phyloP scores from a whole-genome alignment of 2,113 vertebrate species.

The Equus quagga region DNA sequence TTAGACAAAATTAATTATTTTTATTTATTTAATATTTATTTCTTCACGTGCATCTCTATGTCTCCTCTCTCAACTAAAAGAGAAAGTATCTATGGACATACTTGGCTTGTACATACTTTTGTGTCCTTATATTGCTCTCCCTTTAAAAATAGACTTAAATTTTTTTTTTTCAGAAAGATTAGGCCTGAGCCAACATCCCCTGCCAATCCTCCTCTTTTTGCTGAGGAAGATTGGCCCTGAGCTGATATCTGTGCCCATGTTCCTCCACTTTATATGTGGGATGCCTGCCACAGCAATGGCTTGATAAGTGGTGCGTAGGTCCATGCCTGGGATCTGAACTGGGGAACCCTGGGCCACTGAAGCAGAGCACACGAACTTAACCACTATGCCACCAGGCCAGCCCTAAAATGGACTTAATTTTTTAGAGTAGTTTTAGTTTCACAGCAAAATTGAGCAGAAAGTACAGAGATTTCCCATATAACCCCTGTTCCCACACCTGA shows the following conservation, averaged over 20 bases:
- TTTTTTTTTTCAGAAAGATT: not conserved
- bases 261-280: no score
- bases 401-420: not conserved
- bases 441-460: not conserved
- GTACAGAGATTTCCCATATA: not conserved
- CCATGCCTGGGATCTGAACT: no score
- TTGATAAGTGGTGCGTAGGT: no score
- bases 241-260: no score
- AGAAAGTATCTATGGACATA: not conserved
- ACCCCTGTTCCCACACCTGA: accelerated
- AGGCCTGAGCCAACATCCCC: no score
- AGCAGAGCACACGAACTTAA: no score
- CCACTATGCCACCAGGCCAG: no score
- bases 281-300: no score
- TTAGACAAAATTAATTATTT: not conserved
- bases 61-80: not conserved
- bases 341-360: no score
- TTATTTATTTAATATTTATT: not conserved
- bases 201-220: no score
- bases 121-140: not conserved
- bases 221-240: no score
- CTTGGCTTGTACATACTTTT: not conserved
- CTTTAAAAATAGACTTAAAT: not conserved
- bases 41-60: not conserved
- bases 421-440: not conserved